Evolutionary conservation across 1,140 invertebrate species (phyloP).

Genomic region (Ceratosolen fusciceps): DNA sequence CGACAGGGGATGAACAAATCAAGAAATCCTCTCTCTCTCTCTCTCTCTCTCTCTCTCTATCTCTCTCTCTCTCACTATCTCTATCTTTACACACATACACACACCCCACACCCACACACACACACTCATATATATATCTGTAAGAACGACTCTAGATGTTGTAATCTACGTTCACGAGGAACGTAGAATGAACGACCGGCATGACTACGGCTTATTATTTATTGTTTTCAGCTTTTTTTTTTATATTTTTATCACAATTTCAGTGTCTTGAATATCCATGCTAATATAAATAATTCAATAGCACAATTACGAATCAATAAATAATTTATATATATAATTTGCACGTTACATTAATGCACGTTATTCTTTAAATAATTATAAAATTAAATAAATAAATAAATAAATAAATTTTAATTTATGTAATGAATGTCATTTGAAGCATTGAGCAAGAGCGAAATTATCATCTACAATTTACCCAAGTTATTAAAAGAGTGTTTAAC

Average conservation of each 20-base stretch:
- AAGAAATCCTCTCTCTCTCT: constrained; percentile 32
- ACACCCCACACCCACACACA: no score
- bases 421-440: constrained; percentile 5
- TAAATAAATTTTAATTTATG: constrained; percentile 8
- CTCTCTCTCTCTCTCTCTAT: no score
- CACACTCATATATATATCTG: no score
- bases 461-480: not conserved
- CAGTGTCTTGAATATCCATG: constrained; percentile 19
- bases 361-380: no score
- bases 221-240: constrained; percentile 9
- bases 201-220: not conserved
- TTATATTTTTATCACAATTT: constrained; percentile 44
- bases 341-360: not conserved
- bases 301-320: not conserved
- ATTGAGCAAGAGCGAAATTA: not conserved
- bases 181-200: constrained; percentile 34
- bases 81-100: no score
- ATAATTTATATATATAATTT: not conserved
- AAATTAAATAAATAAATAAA: constrained; percentile 33
- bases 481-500: not conserved
- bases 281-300: not conserved
- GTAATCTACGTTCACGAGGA: constrained; percentile 6
- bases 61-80: no score
- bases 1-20: constrained; percentile 39
- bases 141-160: constrained; percentile 8